These are phyloP conservation scores for Gavia stellata DNA, from an alignment of 2,113 vertebrate genomes.

Conservation along the genomic window DNA sequence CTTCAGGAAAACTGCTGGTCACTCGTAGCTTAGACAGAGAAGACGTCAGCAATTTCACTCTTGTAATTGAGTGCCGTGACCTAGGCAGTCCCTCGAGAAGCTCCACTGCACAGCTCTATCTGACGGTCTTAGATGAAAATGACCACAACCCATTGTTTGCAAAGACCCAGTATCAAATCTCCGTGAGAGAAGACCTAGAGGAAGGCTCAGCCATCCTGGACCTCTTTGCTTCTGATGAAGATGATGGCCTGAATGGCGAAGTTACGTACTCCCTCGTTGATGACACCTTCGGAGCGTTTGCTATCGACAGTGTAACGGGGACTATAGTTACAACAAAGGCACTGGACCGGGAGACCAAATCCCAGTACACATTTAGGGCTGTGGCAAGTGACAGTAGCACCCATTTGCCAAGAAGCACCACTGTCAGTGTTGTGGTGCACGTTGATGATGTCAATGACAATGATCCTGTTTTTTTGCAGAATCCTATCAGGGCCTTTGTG, in stretches of 20 bases:
- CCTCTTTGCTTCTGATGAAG: conserved; percentile 79
- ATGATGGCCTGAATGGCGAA: conserved; percentile 80
- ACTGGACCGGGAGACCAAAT: conserved; percentile 80
- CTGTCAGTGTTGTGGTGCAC: conserved; percentile 68
- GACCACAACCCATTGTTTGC: conserved; percentile 83
- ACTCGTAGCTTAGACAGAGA: conserved; percentile 83
- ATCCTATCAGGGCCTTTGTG: conserved; percentile 73
- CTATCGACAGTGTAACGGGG: conserved; percentile 72
- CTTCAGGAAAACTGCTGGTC: conserved; percentile 79
- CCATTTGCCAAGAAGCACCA: conserved; percentile 73
- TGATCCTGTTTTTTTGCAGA: conserved; percentile 75
- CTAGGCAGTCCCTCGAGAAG: conserved; percentile 70
- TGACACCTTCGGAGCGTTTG: conserved; percentile 76
- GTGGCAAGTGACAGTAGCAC: conserved; percentile 79
- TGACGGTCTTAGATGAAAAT: conserved; percentile 87
- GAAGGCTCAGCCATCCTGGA: conserved; percentile 74
- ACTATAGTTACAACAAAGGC: conserved; percentile 66
- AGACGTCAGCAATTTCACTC: conserved; percentile 76
- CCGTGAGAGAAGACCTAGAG: conserved; percentile 78
- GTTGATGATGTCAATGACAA: conserved; percentile 93
- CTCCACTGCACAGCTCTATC: conserved; percentile 70
- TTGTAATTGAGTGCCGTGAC: conserved; percentile 81
- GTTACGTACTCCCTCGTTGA: conserved; percentile 78
- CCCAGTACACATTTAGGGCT: conserved; percentile 75
- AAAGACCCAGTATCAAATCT: conserved; percentile 72